These are phyloP conservation scores for Malthinus flaveolus DNA, from an alignment of 2,888 invertebrate genomes.

Conservation along the genomic window DNA sequence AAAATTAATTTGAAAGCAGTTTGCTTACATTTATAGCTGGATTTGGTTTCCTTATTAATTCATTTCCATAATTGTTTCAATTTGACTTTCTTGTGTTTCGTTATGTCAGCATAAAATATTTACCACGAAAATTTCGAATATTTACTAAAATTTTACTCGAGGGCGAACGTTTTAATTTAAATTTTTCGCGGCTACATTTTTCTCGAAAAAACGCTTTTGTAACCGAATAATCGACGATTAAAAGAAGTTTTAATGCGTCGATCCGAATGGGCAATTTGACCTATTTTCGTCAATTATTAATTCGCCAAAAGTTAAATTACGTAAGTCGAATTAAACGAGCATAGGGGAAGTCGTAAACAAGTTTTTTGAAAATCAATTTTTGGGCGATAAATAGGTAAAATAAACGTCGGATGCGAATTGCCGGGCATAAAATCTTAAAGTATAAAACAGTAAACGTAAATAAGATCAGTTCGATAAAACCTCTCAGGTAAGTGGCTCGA, in stretches of 20 bases:
- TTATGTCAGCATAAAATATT: too few species aligned
- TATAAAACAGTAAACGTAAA: slow-evolving; percentile 22
- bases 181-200: too few species aligned
- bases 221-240: too few species aligned
- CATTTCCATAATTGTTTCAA: too few species aligned
- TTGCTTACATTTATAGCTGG: too few species aligned
- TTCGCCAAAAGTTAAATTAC: neutral
- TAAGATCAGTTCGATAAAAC: slow-evolving; percentile 22
- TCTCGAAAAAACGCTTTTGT: too few species aligned
- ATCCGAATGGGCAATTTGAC: slow-evolving; percentile 14
- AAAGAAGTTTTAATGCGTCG: neutral
- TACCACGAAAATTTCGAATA: too few species aligned
- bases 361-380: neutral
- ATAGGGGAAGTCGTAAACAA: neutral
- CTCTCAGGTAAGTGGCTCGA: slow-evolving; percentile 19
- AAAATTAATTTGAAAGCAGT: too few species aligned
- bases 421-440: slow-evolving; percentile 12
- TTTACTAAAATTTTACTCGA: too few species aligned
- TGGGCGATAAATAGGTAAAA: neutral
- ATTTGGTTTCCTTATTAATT: too few species aligned
- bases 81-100: too few species aligned
- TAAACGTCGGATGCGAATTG: slow-evolving; percentile 9
- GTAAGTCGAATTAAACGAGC: neutral
- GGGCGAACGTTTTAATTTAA: too few species aligned
- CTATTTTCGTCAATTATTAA: slow-evolving; percentile 10